Evolutionary conservation across 2,888 invertebrate genomes (phyloP), one percentile per base, ranked within the genome.

Genomic region (Volucella zonaria): DNA sequence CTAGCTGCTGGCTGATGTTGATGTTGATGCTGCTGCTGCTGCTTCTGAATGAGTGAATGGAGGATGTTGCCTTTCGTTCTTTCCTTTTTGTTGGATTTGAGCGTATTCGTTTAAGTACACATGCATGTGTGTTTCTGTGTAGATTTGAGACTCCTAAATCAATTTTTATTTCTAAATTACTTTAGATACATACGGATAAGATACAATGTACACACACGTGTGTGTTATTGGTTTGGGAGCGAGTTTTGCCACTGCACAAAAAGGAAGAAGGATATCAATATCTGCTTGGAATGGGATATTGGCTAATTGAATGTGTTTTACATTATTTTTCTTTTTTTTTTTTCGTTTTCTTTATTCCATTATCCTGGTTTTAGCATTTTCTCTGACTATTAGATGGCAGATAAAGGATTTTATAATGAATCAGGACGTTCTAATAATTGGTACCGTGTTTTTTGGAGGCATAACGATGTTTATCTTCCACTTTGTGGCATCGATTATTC

Each of bases 271-370:
- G 76, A 77, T 85, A 85, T 85, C 81, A 85, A 85, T 85, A 76
- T 31, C 31, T 31, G 38, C 85, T 67, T 51, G 76, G 81, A 81
- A 73, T 79, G 85, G 85, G 81, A 81, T 81, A 85, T 81, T 81
- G 81, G 85, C 81, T 85, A 85, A 85, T 85, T 85, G 76, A 81
- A 85, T 81, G 85, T 85, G 80, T 85, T 85, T 85, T 85, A 71
- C 61, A 67, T 80, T 52, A 61, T 76, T 76, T 49, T 62, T 31
- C 52, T 71, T 52, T 81, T 45, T 59, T 59, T n/a, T n/a, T n/a
- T n/a, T n/a, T n/a, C n/a, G n/a, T n/a, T n/a, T 38, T 10, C 42
- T 38, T 15, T 47, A 56, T 43, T 62, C 4, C 70, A 54, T 42
- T 67, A 12, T 62, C 61, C 12, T 73, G 70, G 45, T 56, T 74